Percentiles rank a stretch among this genome's conserved stretches.
Evolutionary conservation across 2,113 vertebrate species (phyloP).

Genomic region (Phocoena phocoena): DNA sequence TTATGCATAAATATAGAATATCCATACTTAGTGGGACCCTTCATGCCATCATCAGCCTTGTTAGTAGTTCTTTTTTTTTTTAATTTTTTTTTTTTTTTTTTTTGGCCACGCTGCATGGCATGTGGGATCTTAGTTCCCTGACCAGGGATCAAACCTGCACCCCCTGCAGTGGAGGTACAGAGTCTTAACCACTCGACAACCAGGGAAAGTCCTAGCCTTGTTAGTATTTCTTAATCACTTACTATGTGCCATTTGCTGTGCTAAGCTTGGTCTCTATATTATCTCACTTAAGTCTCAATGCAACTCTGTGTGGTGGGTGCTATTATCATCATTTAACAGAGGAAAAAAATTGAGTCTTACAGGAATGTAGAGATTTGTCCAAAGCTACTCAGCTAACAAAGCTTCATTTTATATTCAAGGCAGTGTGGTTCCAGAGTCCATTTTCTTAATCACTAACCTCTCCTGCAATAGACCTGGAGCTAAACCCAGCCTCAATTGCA

Average conservation of each 20-base stretch:
- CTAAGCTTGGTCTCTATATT: background rate
- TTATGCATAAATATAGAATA: background rate
- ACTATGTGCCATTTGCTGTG: background rate
- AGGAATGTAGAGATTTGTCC: background rate
- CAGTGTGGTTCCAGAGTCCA: background rate
- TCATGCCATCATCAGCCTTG: background rate
- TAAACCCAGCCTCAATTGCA: background rate
- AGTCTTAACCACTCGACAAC: too few relatives aligned
- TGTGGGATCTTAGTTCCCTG: too few relatives aligned
- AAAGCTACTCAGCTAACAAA: conserved; percentile 15
- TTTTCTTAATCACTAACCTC: conserved; percentile 9
- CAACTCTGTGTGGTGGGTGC: background rate
- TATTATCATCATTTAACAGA: background rate
- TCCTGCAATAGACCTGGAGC: background rate
- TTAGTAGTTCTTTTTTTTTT: background rate
- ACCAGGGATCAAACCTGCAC: too few relatives aligned
- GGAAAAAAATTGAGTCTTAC: background rate
- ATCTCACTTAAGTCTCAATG: conserved; percentile 10
- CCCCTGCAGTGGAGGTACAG: too few relatives aligned
- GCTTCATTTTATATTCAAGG: background rate
- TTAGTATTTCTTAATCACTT: background rate
- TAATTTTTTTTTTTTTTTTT: background rate
- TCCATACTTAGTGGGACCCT: background rate
- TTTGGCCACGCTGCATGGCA: too few relatives aligned
- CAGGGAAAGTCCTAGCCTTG: background rate